Evolutionary conservation across 2,797 vertebrate species (phyloP), one percentile per base, ranked within the genome.

Genomic region (Gephyroberyx darwinii): DNA sequence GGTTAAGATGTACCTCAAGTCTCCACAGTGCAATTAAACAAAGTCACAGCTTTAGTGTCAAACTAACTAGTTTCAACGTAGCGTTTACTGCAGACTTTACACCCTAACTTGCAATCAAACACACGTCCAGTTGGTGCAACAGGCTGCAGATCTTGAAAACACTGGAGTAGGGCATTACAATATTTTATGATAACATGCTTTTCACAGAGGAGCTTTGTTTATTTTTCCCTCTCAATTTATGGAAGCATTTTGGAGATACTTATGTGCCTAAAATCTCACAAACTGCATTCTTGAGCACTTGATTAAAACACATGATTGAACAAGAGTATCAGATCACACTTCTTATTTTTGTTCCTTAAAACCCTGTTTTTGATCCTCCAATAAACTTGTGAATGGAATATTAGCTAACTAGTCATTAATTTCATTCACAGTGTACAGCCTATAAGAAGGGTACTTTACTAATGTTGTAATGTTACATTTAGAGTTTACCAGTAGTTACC

Each of bases 351-450:
- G 22, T 77, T 68, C 5, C 54, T 55, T 75, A 22, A 39, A 56
- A 55, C 45, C 33, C 59, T 79, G 3, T 60, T 66, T 80, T 19
- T 75, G 16, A 37, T 53, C 43, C 53, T 77, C 47, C 50, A 62
- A 65, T 83, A 81, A 86, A 83, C 84, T 86, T 86, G 83, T 84
- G 77, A 85, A 89, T 69, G 72, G 37, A 85, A 83, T 74, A 77
- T 70, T 81, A 64, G 75, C 82, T 82, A 83, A 85, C 75, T 77
- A 83, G 80, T 75, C 30, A 19, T 47, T 52, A 58, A 16, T 64
- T 52, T 22, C 77, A 41, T 57, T 35, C 80, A 3, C 63, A 54
- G 39, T 43, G 22, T 60, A 60, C 19, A 20, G n/a, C 39, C 13
- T 63, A 3, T 13, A 50, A 16, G 5, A 31, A 16, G 4, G 13